Base-by-base conservation (phyloP, 2,113 vertebrate genomes). In the Monopterus albus region DNA sequence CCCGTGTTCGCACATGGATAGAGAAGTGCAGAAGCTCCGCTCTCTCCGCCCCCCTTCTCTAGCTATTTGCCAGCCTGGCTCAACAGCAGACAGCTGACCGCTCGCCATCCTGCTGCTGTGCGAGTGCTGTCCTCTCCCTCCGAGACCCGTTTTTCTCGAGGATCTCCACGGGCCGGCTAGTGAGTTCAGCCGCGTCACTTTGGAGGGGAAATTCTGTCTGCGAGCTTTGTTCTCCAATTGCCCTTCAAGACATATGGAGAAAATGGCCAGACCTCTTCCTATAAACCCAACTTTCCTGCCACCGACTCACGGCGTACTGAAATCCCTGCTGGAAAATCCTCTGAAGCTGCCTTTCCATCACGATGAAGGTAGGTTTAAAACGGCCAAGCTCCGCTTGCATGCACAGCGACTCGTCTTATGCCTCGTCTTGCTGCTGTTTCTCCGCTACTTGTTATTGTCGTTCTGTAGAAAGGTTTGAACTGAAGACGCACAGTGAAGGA, bases 281-380 rank as follows among this genome's bases (percentile, higher is more conserved):
- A 57, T 96, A 70, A 96, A 95, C 78, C 87, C 95, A 84, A 91
- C 94, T 90, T 99, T 97, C 89, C 92, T 96, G 84, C 96, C 96
- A 85, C 96, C 96, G 86, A 95, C 95, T 39, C 96, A 99, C 84
- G 96, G 97, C 68, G 97, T 99, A 40, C 95, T 99, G 66, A 98
- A 98, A 83, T 98, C 96, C 42, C 92, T 99, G 79, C 95, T 99
- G 95, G 97, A 99, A 77, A 99, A 99, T 68, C 97, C 97, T 7
- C 94, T 98, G 71, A 99, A 98, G 89, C 93, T 98, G 84, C 96
- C 96, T 33, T 95, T 98, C 73, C 94, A 95, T 40, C 96, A 96
- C 15, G 95, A 98, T 65, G 96, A 97, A 91, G 96, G 96, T 98
- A 94, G 29, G 29, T 31, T 12, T 6, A 5, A 13, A 33, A 10